Base-by-base conservation (phyloP, 64 coral and sea anemone genomes). In the Cladopsammia gracilis region DNA sequence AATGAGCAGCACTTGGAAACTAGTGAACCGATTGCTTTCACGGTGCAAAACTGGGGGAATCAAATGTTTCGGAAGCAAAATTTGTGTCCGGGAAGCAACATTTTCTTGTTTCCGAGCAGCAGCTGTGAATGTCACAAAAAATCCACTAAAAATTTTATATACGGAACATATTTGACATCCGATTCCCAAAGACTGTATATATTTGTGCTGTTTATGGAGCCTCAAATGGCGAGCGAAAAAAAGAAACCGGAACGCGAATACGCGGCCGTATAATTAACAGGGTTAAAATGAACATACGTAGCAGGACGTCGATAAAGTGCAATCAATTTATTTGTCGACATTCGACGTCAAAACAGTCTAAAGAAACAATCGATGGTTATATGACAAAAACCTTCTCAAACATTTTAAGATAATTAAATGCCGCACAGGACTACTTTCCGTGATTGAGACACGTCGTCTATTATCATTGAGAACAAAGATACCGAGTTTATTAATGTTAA, bases 1-100 rank as follows among this genome's bases (percentile, higher is more conserved):
- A 74, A 49, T 74, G 71, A 74, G 71, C 71, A 20, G 42, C 71
- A 74, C 71, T 74, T 74, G 42, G 0, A 74, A 74, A 74, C 71
- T 19, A 74, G 43, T 47, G 10, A 74, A 47, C 42, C n/a, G n/a
- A 46, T 18, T 47, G 71, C 12, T 74, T 74, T 47, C 42, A 74
- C 48, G 10, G 13, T 49, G 71, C 42, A 48, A 74, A 74, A 72
- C 25, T 72, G 8, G 70, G 8, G 70, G 42, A 72, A 72, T 47
- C 70, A 44, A 1, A 34, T 48, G 34, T 72, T 74, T 45, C 42
- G 13, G 42, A 47, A 6, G 12, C 71, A 49, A 19, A 48, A 74
- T 0, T 74, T 46, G 10, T 16, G 71, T 48, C 10, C 15, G 42
- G 42, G 70, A 73, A 73, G 16, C 10, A 73, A 73, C 10, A 46